A percentile compares a stretch with the other conserved stretches of the same genome.
These are phyloP conservation scores for Holotrichia oblita DNA, from an alignment of 1,140 invertebrate genomes.

Conservation along the genomic window DNA sequence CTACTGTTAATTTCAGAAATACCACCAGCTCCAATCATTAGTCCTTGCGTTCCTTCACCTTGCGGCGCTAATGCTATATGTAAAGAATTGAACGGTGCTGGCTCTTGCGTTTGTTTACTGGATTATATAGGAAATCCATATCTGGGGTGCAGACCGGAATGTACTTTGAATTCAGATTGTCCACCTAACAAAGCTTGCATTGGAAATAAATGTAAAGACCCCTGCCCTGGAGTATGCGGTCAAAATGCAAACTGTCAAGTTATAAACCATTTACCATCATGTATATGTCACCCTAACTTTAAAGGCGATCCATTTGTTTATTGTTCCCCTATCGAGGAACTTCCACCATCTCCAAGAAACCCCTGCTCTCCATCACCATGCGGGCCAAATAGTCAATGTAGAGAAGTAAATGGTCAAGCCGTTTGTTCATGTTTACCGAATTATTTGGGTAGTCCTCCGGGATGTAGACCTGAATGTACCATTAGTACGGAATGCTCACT, in stretches of 20 bases:
- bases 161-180: constrained; percentile 72
- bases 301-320: constrained; percentile 72
- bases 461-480: constrained; percentile 67
- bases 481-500: constrained; percentile 71
- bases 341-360: constrained; percentile 55
- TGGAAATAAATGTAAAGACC: constrained; percentile 72
- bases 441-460: constrained; percentile 68
- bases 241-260: constrained; percentile 71
- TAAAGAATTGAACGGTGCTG: constrained; percentile 68
- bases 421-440: constrained; percentile 73
- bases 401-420: constrained; percentile 69
- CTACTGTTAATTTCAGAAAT: constrained; percentile 55
- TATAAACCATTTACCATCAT: constrained; percentile 68
- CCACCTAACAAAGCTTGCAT: constrained; percentile 70
- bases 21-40: constrained; percentile 58
- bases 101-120: constrained; percentile 73
- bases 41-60: constrained; percentile 71
- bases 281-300: constrained; percentile 67
- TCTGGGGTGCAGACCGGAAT: constrained; percentile 75
- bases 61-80: constrained; percentile 77
- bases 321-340: constrained; percentile 58
- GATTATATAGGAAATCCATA: constrained; percentile 81
- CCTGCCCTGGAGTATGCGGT: constrained; percentile 75
- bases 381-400: constrained; percentile 71
- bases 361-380: constrained; percentile 69